Conservation (phyloP, 2,888 invertebrate species). For the Xestia rhomboidea region DNA sequence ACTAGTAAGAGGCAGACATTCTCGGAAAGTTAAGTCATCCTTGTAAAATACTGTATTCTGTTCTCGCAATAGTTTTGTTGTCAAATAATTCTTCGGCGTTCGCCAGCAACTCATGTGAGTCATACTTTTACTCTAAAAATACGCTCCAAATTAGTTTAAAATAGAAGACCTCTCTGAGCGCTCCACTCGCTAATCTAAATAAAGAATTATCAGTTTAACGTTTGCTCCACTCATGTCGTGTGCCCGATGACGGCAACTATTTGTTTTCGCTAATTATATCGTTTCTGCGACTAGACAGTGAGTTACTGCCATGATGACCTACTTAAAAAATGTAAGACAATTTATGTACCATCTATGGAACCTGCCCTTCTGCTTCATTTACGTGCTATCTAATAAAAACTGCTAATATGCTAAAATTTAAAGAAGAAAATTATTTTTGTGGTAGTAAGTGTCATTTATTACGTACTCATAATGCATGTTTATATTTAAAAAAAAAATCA, state of each 20-base stretch:
- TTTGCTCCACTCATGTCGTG: conserved; percentile 73
- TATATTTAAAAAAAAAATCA: neutral
- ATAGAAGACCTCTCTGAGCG: conserved; percentile 69
- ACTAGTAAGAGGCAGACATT: conserved; percentile 41
- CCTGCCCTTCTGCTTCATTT: conserved; percentile 19
- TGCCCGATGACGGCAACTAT: conserved; percentile 66
- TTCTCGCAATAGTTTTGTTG: conserved; percentile 51
- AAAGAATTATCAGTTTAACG: conserved; percentile 79
- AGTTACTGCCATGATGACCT: conserved; percentile 76
- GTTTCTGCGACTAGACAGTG: conserved; percentile 46
- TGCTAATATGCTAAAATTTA: conserved; percentile 2
- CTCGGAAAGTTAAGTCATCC: conserved; percentile 49
- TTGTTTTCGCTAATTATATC: conserved; percentile 64
- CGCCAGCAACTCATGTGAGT: conserved; percentile 61
- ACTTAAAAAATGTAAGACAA: conserved; percentile 80
- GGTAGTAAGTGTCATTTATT: neutral
- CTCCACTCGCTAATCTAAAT: conserved; percentile 77
- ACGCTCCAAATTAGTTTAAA: conserved; percentile 73
- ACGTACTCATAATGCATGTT: no score
- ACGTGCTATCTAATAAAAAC: conserved; percentile 14
- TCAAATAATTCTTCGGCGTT: conserved; percentile 47
- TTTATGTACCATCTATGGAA: conserved; percentile 54
- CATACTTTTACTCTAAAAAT: conserved; percentile 71
- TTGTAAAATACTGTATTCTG: conserved; percentile 38
- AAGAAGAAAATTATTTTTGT: neutral